These are phyloP conservation scores for Epinotia brunnichana DNA, from an alignment of 2,888 invertebrate genomes.

Conservation along the genomic window DNA sequence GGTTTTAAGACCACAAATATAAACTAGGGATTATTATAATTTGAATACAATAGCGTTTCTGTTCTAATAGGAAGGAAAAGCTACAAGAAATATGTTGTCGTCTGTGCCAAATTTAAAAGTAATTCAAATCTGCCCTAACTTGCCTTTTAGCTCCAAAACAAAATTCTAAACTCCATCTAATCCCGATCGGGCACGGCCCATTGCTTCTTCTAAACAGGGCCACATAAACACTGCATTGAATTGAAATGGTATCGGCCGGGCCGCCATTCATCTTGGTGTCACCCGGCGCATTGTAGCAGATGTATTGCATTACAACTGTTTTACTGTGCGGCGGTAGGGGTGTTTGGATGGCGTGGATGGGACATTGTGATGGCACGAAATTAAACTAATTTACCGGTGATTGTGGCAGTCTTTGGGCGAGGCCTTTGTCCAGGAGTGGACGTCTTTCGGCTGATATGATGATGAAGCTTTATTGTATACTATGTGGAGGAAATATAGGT, in stretches of 20 bases:
- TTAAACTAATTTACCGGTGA: too few species aligned
- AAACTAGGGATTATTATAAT: too few species aligned
- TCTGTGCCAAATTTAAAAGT: neutral
- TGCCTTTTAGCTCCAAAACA: conserved; percentile 12
- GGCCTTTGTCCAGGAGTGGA: too few species aligned
- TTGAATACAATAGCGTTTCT: too few species aligned
- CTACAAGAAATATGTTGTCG: neutral
- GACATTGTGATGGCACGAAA: conserved; percentile 20
- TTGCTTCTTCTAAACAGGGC: conserved; percentile 56
- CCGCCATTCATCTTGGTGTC: conserved; percentile 77
- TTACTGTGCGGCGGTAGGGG: conserved; percentile 63
- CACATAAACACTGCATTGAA: conserved; percentile 69
- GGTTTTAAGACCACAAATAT: neutral
- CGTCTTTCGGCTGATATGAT: too few species aligned
- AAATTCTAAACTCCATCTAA: conserved; percentile 35
- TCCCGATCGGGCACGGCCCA: conserved; percentile 53
- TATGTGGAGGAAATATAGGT: too few species aligned
- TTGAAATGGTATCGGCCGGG: conserved; percentile 52
- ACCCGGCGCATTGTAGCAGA: conserved; percentile 74
- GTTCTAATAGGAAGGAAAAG: neutral
- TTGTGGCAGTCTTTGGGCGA: too few species aligned
- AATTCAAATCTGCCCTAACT: neutral
- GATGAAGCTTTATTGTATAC: too few species aligned
- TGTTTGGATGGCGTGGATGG: conserved; percentile 53
- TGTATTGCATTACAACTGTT: conserved; percentile 81